These are phyloP conservation scores for Aricia agestis DNA, from an alignment of 1,140 invertebrate species.

Conservation along the genomic window DNA sequence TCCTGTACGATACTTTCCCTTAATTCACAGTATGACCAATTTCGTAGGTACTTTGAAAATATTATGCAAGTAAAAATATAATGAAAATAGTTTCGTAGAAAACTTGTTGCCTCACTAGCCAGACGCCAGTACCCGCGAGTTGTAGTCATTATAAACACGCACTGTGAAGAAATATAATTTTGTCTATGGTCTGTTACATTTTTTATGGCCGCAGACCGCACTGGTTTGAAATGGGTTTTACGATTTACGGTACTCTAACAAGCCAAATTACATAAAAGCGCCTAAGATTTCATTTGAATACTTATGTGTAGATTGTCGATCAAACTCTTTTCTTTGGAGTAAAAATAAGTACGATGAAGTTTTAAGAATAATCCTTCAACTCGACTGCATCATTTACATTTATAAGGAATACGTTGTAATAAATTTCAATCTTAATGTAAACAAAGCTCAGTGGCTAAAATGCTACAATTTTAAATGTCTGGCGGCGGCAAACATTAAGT, in stretches of 20 bases:
- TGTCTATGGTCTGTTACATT: background rate
- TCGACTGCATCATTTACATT: too few species aligned
- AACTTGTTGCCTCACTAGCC: slow-evolving; percentile 2
- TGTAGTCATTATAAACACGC: slow-evolving; percentile 1
- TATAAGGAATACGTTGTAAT: too few species aligned
- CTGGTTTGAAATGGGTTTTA: background rate
- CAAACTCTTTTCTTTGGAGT: too few species aligned
- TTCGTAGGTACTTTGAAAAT: background rate
- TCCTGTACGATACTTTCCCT: background rate
- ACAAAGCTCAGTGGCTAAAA: too few species aligned
- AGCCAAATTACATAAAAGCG: background rate
- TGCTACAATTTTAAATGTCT: too few species aligned
- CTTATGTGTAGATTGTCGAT: background rate
- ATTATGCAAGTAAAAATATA: background rate
- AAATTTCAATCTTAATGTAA: too few species aligned
- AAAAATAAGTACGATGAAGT: too few species aligned
- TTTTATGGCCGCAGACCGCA: background rate
- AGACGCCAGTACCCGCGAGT: background rate
- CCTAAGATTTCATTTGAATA: background rate
- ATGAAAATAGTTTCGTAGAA: background rate
- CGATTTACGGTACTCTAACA: background rate
- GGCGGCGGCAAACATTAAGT: too few species aligned
- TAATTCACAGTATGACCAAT: background rate
- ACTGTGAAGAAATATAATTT: slow-evolving; percentile 13
- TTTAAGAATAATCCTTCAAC: too few species aligned